phyloP scores from a whole-genome alignment of 2,888 invertebrate genomes.

The Nephrotoma guestfalica region DNA sequence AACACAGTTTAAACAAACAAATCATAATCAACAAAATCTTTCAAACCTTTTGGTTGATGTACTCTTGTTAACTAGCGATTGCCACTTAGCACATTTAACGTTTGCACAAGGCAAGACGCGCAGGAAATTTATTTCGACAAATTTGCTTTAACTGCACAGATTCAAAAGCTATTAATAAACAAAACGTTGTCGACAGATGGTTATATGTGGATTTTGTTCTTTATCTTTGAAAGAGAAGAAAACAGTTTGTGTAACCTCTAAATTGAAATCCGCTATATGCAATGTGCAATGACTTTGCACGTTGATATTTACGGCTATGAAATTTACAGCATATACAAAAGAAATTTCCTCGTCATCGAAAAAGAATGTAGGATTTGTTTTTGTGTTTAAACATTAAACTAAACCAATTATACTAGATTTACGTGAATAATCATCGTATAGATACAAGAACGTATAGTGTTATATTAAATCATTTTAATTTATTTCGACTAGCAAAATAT shows the following conservation, averaged over 20 bases:
- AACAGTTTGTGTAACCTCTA: neutral
- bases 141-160: no score
- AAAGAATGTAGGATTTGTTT: neutral
- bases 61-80: no score
- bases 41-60: no score
- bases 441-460: neutral
- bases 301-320: neutral
- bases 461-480: neutral
- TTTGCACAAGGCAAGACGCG: no score
- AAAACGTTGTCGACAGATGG: no score
- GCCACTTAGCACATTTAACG: no score
- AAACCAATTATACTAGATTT: neutral
- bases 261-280: neutral
- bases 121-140: no score
- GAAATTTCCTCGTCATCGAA: neutral
- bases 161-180: no score
- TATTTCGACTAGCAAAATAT: neutral
- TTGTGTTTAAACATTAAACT: neutral
- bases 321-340: neutral
- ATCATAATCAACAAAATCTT: no score
- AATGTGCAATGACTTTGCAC: neutral
- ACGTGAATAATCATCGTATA: neutral
- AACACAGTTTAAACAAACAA: no score
- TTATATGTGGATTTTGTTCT: no score
- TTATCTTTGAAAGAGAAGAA: neutral